Base-by-base conservation (phyloP, 2,888 invertebrate genomes). In the Holacanthella duospinosa region DNA sequence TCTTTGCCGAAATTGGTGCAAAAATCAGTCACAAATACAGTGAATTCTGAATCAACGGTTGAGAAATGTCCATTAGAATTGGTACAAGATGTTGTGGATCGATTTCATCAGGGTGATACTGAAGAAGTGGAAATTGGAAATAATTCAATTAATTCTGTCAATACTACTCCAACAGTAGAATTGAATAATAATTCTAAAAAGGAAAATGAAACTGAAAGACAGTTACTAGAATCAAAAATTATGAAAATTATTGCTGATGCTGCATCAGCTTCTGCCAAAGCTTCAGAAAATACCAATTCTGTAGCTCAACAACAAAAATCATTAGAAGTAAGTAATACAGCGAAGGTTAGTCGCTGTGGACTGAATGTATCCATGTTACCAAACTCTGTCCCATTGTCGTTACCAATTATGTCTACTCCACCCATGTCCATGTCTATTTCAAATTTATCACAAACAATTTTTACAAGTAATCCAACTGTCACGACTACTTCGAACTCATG, bases 1-100 rank as follows among this genome's bases (percentile, higher is more conserved):
- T 9, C 48, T 9, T 48, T 48, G 48, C 48, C 48, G 48, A 48
- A 48, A 21, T 48, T 48, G 48, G 48, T 48, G 48, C 48, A 48
- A 21, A 48, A 48, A 21, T 21, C 48, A 9, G 43, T 36, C 21
- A 24, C 44, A 6, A 59, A 24, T 43, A 26, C 24, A 29, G 16
- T n/a, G n/a, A 21, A 25, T 21, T 19, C 61, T 16, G 61, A 55
- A 19, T 28, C 48, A 9, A 27, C 60, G 9, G 64, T 57, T 27
- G 69, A 67, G 27, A 71, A 71, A 60, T 73, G 70, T 0, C 72
- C 70, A 9, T 59, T 73, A 21, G 69, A 71, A 61, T 56, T 70
- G 21, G 71, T 71, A 16, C 70, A 73, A 53, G 72, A 70, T 63
- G 69, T 71, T 27, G 64, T 71, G 19, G 64, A 71, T 65, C 67